Evolutionary conservation across 2,797 vertebrate genomes (phyloP).

Genomic region (Euphonia xanthogaster): DNA sequence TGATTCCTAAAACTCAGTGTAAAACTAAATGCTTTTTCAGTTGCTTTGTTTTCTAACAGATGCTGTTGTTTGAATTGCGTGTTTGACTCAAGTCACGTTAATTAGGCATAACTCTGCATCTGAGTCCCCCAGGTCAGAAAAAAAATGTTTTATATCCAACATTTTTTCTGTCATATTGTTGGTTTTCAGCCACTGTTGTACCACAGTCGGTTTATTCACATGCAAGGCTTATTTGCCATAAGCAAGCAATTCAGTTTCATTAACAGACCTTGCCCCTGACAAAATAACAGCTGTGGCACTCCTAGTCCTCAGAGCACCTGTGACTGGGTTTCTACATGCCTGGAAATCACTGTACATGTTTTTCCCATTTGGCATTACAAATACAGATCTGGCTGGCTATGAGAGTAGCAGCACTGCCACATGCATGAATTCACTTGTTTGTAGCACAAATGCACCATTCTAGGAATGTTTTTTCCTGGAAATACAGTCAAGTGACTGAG

Average conservation of each 20-base stretch:
- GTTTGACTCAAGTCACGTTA: conserved; percentile 17
- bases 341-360: background rate
- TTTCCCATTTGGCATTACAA: conserved; percentile 1
- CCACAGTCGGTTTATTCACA: conserved; percentile 9
- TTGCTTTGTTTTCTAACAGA: conserved; percentile 17
- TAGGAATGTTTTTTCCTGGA: background rate
- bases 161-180: conserved; percentile 28
- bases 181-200: background rate
- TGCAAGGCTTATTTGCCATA: background rate
- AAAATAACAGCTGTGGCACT: conserved; percentile 18
- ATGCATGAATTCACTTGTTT: background rate
- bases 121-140: conserved; percentile 1
- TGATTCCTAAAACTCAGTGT: background rate
- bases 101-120: conserved; percentile 19
- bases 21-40: background rate
- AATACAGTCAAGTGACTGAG: background rate
- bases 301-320: conserved; percentile 21
- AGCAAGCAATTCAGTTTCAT: conserved; percentile 12
- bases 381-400: background rate
- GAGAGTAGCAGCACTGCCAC: background rate
- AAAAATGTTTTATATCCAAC: conserved; percentile 9
- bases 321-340: background rate
- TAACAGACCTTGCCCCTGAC: conserved; percentile 1
- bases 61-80: conserved; percentile 8
- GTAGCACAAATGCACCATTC: background rate